Conservation (phyloP, 2,888 invertebrate genomes). For the Ophion slaviceki region DNA sequence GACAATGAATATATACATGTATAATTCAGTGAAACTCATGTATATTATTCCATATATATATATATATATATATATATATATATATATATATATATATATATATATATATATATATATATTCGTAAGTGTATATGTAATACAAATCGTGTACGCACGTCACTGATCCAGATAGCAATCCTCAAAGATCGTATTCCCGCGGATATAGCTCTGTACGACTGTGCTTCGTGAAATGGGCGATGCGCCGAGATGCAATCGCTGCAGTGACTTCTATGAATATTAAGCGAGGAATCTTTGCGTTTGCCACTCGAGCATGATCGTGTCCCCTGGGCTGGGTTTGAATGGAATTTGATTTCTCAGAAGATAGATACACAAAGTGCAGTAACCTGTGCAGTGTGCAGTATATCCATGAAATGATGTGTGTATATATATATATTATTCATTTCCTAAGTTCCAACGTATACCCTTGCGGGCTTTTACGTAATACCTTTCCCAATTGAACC, state of each 20-base stretch:
- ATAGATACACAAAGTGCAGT: slow-evolving; percentile 1
- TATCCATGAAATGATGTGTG: not conserved
- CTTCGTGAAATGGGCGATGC: slow-evolving; percentile 29
- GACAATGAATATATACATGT: no score
- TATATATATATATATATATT: no score
- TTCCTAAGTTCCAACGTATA: no score
- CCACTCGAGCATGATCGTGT: slow-evolving; percentile 16
- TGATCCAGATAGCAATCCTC: slow-evolving; percentile 25
- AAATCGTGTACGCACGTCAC: slow-evolving; percentile 10
- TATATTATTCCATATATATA: no score
- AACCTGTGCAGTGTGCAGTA: no score
- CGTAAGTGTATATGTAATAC: not conserved
- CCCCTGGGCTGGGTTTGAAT: slow-evolving; percentile 20
- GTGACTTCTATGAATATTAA: slow-evolving; percentile 73
- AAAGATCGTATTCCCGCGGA: slow-evolving; percentile 25
- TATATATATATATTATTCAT: no score
- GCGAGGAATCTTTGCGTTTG: slow-evolving; percentile 46
- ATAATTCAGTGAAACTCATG: no score
- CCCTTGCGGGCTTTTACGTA: no score
- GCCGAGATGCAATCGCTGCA: slow-evolving; percentile 56
- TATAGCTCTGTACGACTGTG: slow-evolving; percentile 1
- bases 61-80: no score
- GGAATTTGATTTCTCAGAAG: slow-evolving; percentile 52
- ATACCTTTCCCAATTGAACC: no score
- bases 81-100: no score